These are phyloP conservation scores for Antheraea yamamai DNA, from an alignment of 2,888 invertebrate genomes.

Conservation along the genomic window DNA sequence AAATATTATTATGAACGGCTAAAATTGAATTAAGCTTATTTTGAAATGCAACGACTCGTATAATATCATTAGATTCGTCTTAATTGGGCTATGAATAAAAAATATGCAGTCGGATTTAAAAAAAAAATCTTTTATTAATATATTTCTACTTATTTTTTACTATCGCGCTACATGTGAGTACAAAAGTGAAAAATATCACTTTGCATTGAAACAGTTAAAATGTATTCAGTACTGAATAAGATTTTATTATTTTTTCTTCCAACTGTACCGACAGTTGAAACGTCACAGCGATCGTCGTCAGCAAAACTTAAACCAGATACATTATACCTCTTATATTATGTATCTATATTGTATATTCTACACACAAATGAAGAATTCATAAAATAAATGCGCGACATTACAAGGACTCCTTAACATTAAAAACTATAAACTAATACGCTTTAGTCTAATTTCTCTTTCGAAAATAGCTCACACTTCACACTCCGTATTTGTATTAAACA, in stretches of 20 bases:
- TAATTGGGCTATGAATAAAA: no score
- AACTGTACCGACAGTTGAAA: neutral
- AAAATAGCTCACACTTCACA: neutral
- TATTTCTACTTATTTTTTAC: no score
- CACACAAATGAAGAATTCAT: neutral
- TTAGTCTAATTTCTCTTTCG: constrained; percentile 7
- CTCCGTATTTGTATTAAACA: neutral
- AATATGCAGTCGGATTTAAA: no score
- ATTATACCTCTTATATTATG: neutral
- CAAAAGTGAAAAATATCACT: neutral
- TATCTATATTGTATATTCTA: neutral
- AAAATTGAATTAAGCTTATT: no score
- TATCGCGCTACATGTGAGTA: neutral
- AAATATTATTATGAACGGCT: no score
- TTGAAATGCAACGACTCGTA: no score
- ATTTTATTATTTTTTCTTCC: neutral
- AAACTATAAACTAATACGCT: neutral
- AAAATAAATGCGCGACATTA: neutral
- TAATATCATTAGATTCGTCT: no score
- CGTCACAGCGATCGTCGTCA: neutral
- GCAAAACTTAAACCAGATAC: neutral
- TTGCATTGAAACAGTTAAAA: neutral
- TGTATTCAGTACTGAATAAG: neutral
- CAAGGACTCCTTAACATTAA: neutral
- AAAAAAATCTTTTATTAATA: no score